Conservation (phyloP, 2,113 vertebrate genomes). For the Podiceps cristatus region DNA sequence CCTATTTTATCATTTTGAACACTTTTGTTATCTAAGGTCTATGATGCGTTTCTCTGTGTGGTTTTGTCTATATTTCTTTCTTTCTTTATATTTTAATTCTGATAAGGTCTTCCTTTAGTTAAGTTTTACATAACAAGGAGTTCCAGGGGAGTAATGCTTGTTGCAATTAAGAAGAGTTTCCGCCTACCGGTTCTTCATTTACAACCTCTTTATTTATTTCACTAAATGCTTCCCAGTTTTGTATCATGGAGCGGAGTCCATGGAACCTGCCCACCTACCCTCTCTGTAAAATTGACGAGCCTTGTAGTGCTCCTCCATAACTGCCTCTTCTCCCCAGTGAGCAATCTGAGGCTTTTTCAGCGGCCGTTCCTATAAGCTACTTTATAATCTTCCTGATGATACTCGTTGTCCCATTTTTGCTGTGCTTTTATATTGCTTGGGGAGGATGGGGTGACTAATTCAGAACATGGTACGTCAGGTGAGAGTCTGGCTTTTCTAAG, state of each 20-base stretch:
- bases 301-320: not conserved
- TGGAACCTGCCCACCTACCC: not conserved
- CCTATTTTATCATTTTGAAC: not conserved
- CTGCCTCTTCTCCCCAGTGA: not conserved
- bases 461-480: not conserved
- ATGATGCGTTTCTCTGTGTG: not conserved
- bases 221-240: not conserved
- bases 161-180: not conserved
- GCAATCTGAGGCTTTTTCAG: not conserved
- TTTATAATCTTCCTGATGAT: not conserved
- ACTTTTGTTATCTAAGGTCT: not conserved
- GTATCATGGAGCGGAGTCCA: not conserved
- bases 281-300: constrained; percentile 18
- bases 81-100: not conserved
- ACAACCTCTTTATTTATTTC: not conserved
- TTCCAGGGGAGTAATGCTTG: not conserved
- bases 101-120: not conserved
- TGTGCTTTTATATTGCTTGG: not conserved
- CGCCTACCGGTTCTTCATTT: not conserved
- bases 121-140: not conserved
- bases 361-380: not conserved
- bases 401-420: not conserved
- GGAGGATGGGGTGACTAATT: not conserved
- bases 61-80: not conserved
- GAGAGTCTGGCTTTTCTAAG: not conserved